Conservation (phyloP, 1,140 invertebrate genomes). For the Caenorhabditis tropicalis region DNA sequence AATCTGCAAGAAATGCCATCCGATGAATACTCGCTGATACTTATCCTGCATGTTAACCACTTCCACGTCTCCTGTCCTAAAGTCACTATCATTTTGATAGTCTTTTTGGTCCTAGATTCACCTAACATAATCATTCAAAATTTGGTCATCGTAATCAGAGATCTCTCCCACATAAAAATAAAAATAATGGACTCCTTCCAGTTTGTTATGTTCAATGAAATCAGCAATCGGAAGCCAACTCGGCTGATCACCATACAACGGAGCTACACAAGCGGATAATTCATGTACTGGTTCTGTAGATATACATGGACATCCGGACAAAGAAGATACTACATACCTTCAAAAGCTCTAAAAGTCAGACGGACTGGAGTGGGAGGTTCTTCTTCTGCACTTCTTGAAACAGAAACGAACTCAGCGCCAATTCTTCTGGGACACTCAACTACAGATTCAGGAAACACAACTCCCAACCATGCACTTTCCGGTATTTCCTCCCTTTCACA, state of each 20-base stretch:
- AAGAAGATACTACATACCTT: neutral
- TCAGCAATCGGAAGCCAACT: constrained; percentile 8
- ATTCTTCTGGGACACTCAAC: neutral
- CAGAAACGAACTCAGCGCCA: neutral
- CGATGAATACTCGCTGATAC: too few species aligned
- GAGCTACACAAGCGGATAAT: neutral
- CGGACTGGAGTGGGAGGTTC: neutral
- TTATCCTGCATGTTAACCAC: too few species aligned
- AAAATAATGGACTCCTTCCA: neutral
- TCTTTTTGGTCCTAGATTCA: too few species aligned
- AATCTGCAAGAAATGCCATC: too few species aligned
- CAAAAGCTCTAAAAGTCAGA: neutral
- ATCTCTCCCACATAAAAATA: neutral
- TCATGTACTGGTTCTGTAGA: constrained; percentile 8
- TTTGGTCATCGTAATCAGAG: too few species aligned
- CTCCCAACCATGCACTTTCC: neutral
- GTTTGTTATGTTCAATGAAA: constrained; percentile 2
- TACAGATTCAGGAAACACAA: neutral
- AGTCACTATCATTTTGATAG: too few species aligned
- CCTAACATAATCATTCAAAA: too few species aligned
- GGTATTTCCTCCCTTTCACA: neutral
- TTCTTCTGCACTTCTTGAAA: neutral
- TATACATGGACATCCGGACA: neutral
- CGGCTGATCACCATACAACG: neutral
- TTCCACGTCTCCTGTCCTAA: too few species aligned